Evolutionary conservation across 2,888 invertebrate genomes (phyloP), one percentile per base, ranked within the genome.

Genomic region (Calameuta idolon): DNA sequence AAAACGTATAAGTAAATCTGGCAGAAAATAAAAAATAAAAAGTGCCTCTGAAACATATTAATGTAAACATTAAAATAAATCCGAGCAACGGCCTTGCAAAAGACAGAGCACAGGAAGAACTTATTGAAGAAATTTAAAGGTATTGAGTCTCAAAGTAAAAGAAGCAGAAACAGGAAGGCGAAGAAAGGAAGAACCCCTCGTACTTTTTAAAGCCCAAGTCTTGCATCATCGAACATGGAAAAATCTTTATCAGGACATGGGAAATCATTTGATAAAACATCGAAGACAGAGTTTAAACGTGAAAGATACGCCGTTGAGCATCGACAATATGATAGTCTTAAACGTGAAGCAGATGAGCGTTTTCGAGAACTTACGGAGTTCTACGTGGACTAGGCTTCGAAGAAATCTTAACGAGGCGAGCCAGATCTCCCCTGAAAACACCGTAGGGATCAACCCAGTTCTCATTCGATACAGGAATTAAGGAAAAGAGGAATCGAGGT

Each of bases 401-500:
- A 87, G 89, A 85, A 82, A 89, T 90, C 86, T 90, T 90, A 88
- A 89, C 85, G 85, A 90, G 90, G 88, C 88, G 89, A 83, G 88
- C 87, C 89, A 91, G 90, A 89, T 93, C 93, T 87, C 93, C 93
- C 93, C 93, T 93, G 93, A 91, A 93, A 93, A 90, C 87, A 90
- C 85, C 89, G 86, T 83, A 89, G 80, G 83, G 78, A 76, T 85
- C 81, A 82, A 74, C 80, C 71, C 31, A 34, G 34, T 71, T 71
- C 34, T 71, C 55, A 55, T 55, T 55, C 55, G 23, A 55, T 23
- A 23, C 23, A 55, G 55, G 23, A 55, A 23, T 55, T 55, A 23
- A 2, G 15, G 15, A 40, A 55, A 55, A 55, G 23, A 55, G 23
- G 55, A 55, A 23, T 23, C 9, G 55, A 55, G 23, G 55, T 55